Conservation (phyloP, 2,797 vertebrate species). For the Ciconia nigra region DNA sequence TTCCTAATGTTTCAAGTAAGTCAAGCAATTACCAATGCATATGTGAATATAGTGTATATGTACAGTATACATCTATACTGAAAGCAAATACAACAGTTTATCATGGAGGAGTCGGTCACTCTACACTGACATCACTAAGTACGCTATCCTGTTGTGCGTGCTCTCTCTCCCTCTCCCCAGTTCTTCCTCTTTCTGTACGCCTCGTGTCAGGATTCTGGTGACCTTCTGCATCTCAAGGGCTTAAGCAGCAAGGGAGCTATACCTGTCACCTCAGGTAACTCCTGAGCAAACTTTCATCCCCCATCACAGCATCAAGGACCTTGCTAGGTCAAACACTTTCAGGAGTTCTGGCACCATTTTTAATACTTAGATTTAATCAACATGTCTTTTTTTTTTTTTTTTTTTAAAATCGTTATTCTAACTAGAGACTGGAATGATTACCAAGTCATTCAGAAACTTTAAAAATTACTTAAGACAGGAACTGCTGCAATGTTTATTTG, state of each 20-base stretch:
- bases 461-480: not conserved
- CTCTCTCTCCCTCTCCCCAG: not conserved
- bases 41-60: not conserved
- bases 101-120: not conserved
- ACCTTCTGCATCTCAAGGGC: not conserved
- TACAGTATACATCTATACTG: not conserved
- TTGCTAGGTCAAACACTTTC: not conserved
- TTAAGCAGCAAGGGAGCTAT: not conserved
- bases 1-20: not conserved
- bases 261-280: not conserved
- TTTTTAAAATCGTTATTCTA: not conserved
- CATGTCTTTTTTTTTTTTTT: not conserved
- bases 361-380: not conserved
- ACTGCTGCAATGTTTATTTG: not conserved
- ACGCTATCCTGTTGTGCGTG: accelerated
- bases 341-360: not conserved
- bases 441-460: not conserved
- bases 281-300: not conserved
- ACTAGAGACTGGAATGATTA: not conserved
- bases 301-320: not conserved
- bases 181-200: not conserved
- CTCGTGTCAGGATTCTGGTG: not conserved
- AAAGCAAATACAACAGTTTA: not conserved
- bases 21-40: not conserved
- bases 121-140: not conserved